Evolutionary conservation across 2,113 vertebrate species (phyloP), one percentile per base, ranked within the genome.

Genomic region (Rattus norvegicus): DNA sequence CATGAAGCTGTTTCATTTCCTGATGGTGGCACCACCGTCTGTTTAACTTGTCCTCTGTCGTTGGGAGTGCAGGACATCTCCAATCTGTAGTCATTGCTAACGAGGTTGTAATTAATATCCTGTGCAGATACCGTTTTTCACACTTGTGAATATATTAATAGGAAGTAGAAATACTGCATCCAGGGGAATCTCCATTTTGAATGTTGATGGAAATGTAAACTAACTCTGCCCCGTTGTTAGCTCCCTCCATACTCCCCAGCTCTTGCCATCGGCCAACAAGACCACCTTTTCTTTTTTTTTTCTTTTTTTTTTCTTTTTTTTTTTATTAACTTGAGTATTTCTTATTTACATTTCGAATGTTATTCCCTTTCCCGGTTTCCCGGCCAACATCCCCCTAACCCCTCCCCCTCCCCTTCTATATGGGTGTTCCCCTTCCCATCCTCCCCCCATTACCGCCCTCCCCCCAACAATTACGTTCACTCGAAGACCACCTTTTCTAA

Each of bases 211-310:
- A 86, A 43, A 20, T 54, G 47, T 92, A 59, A 33, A 22, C 16
- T 85, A 75, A 70, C 39, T 47, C 39, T 86, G 11, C 81, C 2
- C 17, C 43, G 52, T 24, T 54, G 24, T 9, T 65, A 19, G 13
- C 26, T 14, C 47, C n/a, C 2, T 20, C 36, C 63, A 8, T 0
- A 36, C 14, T 43, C 13, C 33, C 30, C 7, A 12, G 77, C 52
- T 77, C 2, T 59, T 91, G 17, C 75, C 16, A 47, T 33, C 59
- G 65, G 49, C 81, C 56, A 33, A 63, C 36, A 43, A 17, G 81
- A 59, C 63, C 59, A 92, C 87, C 56, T 79, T 92, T 94, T 91
- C 73, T 28, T n/a, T n/a, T n/a, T n/a, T n/a, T n/a, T n/a, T n/a
- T n/a, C n/a, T n/a, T n/a, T n/a, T n/a, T n/a, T n/a, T n/a, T n/a